These are phyloP conservation scores for Tetragnatha montana DNA, from an alignment of 2,888 invertebrate genomes.

Conservation along the genomic window DNA sequence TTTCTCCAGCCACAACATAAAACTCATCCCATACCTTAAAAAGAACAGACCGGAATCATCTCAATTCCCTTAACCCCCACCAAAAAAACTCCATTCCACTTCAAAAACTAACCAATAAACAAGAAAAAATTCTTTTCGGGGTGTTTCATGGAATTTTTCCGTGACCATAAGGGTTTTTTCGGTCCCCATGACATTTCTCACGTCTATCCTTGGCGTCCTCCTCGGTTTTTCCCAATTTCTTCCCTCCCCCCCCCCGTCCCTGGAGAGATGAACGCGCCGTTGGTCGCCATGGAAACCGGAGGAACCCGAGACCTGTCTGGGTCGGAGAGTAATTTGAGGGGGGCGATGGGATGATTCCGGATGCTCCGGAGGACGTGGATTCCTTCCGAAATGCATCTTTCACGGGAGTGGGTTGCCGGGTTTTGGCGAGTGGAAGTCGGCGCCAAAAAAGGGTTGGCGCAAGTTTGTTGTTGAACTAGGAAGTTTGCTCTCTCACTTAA, in stretches of 20 bases:
- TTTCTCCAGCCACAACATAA: no score
- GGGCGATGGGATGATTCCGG: slow-evolving; percentile 7
- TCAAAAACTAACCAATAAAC: background rate
- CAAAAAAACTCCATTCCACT: background rate
- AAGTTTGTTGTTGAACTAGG: background rate
- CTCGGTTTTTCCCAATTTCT: slow-evolving; percentile 16
- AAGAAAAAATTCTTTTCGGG: background rate
- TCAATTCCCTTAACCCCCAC: background rate
- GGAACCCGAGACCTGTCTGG: slow-evolving; percentile 59
- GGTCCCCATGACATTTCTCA: background rate
- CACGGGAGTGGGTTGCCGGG: slow-evolving; percentile 24
- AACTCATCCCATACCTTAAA: background rate
- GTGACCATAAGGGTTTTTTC: slow-evolving; percentile 17
- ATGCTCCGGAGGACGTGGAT: slow-evolving; percentile 38
- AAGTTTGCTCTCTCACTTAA: background rate
- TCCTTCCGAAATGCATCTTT: slow-evolving; percentile 50
- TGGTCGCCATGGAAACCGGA: slow-evolving; percentile 31
- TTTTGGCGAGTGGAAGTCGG: slow-evolving; percentile 27
- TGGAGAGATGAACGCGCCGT: slow-evolving; percentile 13
- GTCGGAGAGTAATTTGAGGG: slow-evolving; percentile 24
- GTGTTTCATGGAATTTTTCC: background rate
- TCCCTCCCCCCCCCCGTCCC: slow-evolving; percentile 24
- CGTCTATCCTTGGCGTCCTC: slow-evolving; percentile 44
- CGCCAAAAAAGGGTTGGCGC: background rate
- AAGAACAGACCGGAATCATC: background rate